These are phyloP conservation scores for Heptranchias perlo DNA, from an alignment of 2,113 vertebrate species.

Conservation along the genomic window DNA sequence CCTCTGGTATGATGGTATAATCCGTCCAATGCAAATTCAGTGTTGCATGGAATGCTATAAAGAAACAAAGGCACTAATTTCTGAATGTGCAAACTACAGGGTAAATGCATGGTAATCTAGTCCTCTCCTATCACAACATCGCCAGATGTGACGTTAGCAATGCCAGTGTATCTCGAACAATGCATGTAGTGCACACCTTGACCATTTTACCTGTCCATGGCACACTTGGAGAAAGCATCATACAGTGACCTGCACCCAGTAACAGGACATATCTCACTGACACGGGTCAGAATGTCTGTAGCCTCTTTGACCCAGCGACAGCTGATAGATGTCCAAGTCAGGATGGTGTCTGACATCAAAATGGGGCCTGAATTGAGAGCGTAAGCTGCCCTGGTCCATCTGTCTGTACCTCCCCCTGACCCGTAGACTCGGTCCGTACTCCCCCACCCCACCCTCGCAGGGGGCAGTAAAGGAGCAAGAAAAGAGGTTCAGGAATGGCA, in stretches of 20 bases:
- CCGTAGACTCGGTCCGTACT: background rate
- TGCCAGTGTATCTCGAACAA: background rate
- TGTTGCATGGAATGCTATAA: too few species aligned
- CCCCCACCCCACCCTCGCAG: too few species aligned
- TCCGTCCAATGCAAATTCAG: background rate
- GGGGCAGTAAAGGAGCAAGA: background rate
- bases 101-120: too few species aligned
- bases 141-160: background rate
- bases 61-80: too few species aligned
- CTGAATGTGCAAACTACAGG: too few species aligned
- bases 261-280: background rate
- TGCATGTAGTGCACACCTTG: background rate
- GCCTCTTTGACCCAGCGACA: too few species aligned
- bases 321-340: background rate
- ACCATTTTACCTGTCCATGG: background rate
- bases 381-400: too few species aligned
- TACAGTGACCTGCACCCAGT: background rate
- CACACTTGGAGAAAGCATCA: background rate
- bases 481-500: background rate
- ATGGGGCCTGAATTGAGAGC: background rate
- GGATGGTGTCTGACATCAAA: background rate
- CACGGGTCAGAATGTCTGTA: background rate
- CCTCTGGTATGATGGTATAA: background rate
- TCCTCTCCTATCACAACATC: too few species aligned
- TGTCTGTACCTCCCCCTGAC: background rate